Evolutionary conservation across 2,797 vertebrate species (phyloP).

Genomic region (Scyliorhinus canicula): DNA sequence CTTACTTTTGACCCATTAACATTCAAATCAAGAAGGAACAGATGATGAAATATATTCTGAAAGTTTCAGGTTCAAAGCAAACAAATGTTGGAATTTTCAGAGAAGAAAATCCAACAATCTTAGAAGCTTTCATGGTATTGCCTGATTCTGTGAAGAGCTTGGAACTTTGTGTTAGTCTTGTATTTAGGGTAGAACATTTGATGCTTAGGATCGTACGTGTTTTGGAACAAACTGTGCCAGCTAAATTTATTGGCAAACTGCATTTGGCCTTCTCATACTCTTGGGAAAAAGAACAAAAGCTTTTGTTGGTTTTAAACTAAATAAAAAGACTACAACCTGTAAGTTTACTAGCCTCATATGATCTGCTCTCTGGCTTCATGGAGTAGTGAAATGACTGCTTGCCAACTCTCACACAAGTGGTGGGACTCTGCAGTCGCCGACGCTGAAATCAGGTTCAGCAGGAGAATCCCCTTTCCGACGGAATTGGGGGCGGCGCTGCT

Average conservation of each 20-base stretch:
- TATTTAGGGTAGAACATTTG: not conserved
- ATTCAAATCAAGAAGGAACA: not conserved
- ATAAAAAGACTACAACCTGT: not conserved
- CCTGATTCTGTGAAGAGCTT: not conserved
- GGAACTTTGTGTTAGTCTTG: not conserved
- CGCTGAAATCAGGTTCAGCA: no score
- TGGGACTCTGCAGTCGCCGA: no score
- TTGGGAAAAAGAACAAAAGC: not conserved
- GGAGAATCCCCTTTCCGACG: no score
- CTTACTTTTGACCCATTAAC: not conserved
- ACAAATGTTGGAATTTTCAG: no score
- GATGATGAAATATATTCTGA: not conserved
- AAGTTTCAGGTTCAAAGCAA: not conserved
- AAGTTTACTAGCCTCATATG: not conserved
- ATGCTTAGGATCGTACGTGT: not conserved
- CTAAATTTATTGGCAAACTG: not conserved
- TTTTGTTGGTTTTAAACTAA: not conserved
- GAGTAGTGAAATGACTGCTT: not conserved
- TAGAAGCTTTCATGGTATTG: not conserved
- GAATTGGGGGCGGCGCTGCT: no score
- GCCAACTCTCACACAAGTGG: not conserved
- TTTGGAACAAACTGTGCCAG: not conserved
- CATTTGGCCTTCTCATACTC: not conserved
- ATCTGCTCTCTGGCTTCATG: not conserved
- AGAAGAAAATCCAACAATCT: not conserved